These are phyloP conservation scores for Enteromius viviparus DNA, from an alignment of 2,797 vertebrate genomes.

Conservation along the genomic window DNA sequence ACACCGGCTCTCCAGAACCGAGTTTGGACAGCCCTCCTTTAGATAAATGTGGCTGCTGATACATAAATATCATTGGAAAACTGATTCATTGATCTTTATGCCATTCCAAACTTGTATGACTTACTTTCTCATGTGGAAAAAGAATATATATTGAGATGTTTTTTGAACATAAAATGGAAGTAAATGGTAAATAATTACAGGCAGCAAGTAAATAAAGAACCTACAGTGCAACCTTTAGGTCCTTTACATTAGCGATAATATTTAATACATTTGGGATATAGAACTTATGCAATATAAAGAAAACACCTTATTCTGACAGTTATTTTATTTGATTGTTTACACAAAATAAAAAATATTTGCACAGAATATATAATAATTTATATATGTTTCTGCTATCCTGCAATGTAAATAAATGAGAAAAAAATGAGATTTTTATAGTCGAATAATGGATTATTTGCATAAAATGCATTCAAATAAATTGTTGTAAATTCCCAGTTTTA, in stretches of 20 bases:
- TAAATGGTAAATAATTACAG: background rate
- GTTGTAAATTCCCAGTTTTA: too few species aligned
- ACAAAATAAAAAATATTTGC: too few species aligned
- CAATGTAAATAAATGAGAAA: background rate
- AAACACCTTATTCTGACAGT: background rate
- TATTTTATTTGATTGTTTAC: too few species aligned
- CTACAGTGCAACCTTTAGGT: background rate
- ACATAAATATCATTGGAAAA: background rate
- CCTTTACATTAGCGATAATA: background rate
- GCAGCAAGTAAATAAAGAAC: too few species aligned
- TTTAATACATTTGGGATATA: background rate
- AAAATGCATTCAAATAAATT: background rate
- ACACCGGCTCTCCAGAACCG: too few species aligned
- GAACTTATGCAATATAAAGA: background rate
- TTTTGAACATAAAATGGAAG: background rate
- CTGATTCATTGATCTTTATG: background rate
- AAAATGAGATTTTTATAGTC: background rate
- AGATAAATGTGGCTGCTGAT: background rate
- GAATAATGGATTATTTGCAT: background rate
- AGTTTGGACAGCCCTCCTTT: too few species aligned
- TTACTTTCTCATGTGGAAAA: background rate
- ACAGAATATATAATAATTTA: background rate
- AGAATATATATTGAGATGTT: background rate
- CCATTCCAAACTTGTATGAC: background rate
- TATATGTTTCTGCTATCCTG: background rate